Conservation (phyloP, 2,888 invertebrate species). For the Physocephala rufipes region DNA sequence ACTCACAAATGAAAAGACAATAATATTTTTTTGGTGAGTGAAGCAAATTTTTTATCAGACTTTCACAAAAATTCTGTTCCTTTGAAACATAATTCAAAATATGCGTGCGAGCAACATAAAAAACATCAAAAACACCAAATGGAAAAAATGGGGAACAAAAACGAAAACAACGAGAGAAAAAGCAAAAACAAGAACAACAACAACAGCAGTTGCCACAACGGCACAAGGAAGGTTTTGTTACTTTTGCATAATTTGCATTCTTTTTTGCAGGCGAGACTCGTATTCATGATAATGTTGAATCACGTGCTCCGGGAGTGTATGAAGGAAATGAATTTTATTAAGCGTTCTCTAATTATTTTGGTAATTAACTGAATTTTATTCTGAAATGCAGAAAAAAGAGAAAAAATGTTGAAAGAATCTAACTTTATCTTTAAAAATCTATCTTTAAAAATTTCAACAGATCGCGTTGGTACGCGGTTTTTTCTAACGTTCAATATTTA, state of each 20-base stretch:
- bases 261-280: too few species aligned
- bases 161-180: constrained; percentile 1
- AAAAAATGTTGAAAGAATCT: background rate
- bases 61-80: too few species aligned
- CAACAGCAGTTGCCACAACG: too few species aligned
- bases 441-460: too few species aligned
- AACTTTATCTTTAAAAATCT: too few species aligned
- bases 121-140: background rate
- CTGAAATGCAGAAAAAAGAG: constrained; percentile 5
- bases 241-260: constrained; percentile 20
- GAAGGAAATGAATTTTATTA: constrained; percentile 19
- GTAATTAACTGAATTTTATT: constrained; percentile 30
- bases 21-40: background rate
- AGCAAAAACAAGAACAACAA: too few species aligned
- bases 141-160: background rate
- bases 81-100: background rate
- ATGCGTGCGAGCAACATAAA: constrained; percentile 8
- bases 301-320: too few species aligned
- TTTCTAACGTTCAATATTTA: too few species aligned
- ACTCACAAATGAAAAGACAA: background rate
- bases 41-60: too few species aligned
- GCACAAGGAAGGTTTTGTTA: background rate
- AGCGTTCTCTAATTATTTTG: constrained; percentile 22
- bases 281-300: too few species aligned
- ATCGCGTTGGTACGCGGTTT: too few species aligned